These are phyloP conservation scores for Drosophila limbata DNA, from an alignment of 2,888 invertebrate genomes.

Conservation along the genomic window DNA sequence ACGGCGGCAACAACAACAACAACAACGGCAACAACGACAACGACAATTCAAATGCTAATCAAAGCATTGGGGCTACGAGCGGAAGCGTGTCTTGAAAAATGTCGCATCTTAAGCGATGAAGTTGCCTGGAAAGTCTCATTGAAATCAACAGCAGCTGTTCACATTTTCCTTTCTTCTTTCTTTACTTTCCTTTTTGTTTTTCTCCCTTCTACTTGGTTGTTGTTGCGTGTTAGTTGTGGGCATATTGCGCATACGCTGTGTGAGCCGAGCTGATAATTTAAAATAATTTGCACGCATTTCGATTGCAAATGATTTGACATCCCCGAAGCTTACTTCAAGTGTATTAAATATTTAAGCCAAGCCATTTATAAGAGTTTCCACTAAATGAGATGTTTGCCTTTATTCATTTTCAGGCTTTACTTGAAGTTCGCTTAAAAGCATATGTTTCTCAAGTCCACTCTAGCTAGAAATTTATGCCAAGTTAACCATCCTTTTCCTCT, in stretches of 20 bases:
- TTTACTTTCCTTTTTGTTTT: neutral
- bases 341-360: constrained; percentile 21
- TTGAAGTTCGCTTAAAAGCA: neutral
- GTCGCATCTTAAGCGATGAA: constrained; percentile 70
- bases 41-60: constrained; percentile 72
- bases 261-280: constrained; percentile 25
- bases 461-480: neutral
- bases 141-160: constrained; percentile 57
- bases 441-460: neutral
- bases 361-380: constrained; percentile 9
- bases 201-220: neutral
- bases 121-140: constrained; percentile 73
- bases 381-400: neutral
- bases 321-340: neutral
- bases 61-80: constrained; percentile 43
- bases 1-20: constrained; percentile 18
- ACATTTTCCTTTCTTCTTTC: constrained; percentile 14
- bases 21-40: constrained; percentile 19
- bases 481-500: neutral
- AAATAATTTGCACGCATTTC: constrained; percentile 47
- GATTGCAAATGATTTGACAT: constrained; percentile 28
- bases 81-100: constrained; percentile 66
- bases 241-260: constrained; percentile 29
- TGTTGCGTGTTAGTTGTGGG: constrained; percentile 12
- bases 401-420: neutral